Percentiles rank a stretch among this genome's conserved stretches.
Evolutionary conservation across 2,888 invertebrate genomes (phyloP).

Genomic region (Meghimatium bilineatum): DNA sequence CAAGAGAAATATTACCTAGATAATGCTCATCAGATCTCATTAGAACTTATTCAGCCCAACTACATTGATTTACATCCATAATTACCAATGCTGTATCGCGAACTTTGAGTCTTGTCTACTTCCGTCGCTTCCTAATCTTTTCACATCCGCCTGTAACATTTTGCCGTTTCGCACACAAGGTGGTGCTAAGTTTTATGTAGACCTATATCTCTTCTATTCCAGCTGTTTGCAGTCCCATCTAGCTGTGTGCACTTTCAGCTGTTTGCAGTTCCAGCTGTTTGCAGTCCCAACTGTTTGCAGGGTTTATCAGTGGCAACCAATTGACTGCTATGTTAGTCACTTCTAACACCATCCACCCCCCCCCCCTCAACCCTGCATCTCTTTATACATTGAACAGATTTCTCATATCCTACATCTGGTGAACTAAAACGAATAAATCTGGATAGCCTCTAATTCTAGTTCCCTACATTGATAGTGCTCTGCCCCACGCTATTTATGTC

Average conservation of each 20-base stretch:
- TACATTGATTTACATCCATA: too few relatives aligned
- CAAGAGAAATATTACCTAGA: too few relatives aligned
- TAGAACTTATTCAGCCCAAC: too few relatives aligned
- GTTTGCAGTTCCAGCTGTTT: background rate
- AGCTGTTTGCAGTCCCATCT: background rate
- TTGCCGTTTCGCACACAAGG: too few relatives aligned
- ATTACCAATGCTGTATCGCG: too few relatives aligned
- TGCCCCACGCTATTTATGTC: conserved; percentile 2
- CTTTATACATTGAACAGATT: background rate
- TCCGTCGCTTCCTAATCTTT: too few relatives aligned
- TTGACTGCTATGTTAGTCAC: background rate
- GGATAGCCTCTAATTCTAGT: background rate
- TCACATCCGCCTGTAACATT: too few relatives aligned
- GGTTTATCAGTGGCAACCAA: background rate
- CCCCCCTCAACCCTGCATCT: background rate
- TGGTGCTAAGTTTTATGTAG: too few relatives aligned
- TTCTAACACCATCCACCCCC: background rate
- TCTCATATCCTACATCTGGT: background rate
- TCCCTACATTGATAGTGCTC: background rate
- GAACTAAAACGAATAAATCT: background rate
- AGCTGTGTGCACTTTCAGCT: background rate
- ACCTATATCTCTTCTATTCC: background rate
- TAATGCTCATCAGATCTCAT: too few relatives aligned
- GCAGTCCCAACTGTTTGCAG: background rate
- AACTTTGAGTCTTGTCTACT: too few relatives aligned